Percentiles rank a stretch among this genome's conserved stretches.
phyloP scores from a whole-genome alignment of 2,113 vertebrate genomes.

The Dissostichus mawsoni region DNA sequence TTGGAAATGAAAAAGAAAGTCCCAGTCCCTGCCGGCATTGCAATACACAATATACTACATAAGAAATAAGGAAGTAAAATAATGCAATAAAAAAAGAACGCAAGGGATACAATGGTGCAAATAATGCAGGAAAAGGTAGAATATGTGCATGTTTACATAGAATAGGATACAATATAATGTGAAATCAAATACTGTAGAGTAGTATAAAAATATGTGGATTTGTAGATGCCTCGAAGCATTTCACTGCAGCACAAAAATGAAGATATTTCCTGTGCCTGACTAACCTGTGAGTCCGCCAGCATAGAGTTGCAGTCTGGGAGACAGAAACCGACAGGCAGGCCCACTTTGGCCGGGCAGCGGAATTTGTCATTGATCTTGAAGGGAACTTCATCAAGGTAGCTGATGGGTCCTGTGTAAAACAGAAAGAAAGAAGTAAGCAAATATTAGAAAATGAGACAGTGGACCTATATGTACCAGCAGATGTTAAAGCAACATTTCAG shows the following conservation, averaged over 20 bases:
- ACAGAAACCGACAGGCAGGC: slow-evolving; percentile 93
- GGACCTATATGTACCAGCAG: neutral
- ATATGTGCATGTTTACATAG: too few species aligned
- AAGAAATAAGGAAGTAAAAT: too few species aligned
- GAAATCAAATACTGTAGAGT: too few species aligned
- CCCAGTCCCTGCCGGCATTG: too few species aligned
- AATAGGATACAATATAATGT: too few species aligned
- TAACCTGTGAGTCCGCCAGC: slow-evolving; percentile 88
- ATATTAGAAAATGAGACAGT: neutral
- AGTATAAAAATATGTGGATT: too few species aligned
- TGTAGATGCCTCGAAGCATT: too few species aligned
- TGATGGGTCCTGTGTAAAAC: slow-evolving; percentile 88
- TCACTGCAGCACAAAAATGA: neutral
- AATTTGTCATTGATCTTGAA: slow-evolving; percentile 98
- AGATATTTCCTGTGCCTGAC: slow-evolving; percentile 40
- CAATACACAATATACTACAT: too few species aligned
- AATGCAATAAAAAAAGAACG: too few species aligned
- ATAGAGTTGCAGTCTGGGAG: slow-evolving; percentile 87
- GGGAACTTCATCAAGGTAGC: slow-evolving; percentile 97
- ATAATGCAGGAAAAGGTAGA: too few species aligned
- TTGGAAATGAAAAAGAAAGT: too few species aligned
- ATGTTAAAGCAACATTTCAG: neutral
- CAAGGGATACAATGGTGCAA: too few species aligned
- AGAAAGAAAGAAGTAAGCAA: slow-evolving; percentile 6
- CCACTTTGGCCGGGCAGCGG: slow-evolving; percentile 94